These are phyloP conservation scores for Myotis brandtii DNA, from an alignment of 2,113 vertebrate genomes.

Conservation along the genomic window DNA sequence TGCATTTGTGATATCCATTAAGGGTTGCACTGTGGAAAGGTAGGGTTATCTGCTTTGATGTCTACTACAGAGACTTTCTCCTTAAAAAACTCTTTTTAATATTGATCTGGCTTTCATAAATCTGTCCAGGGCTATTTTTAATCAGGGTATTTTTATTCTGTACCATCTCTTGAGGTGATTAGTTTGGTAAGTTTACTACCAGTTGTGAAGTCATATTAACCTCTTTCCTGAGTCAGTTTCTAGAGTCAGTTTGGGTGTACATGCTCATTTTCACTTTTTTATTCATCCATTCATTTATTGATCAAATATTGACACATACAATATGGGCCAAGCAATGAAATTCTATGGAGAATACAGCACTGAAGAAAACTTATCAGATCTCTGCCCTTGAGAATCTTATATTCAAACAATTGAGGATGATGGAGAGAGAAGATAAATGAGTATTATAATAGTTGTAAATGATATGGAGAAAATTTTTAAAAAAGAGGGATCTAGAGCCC, in stretches of 20 bases:
- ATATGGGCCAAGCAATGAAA: background rate
- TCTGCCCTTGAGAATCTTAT: background rate
- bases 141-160: constrained; percentile 20
- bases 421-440: background rate
- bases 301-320: background rate
- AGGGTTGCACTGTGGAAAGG: background rate
- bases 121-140: background rate
- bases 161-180: background rate
- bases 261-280: background rate
- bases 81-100: background rate
- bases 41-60: background rate
- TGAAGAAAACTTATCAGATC: background rate
- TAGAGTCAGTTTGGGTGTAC: background rate
- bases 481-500: too few species aligned
- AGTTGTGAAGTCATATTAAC: constrained; percentile 14
- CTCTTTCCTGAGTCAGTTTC: constrained; percentile 5
- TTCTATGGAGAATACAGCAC: background rate
- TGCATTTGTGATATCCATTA: background rate
- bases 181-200: constrained; percentile 50
- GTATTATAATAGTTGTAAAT: background rate
- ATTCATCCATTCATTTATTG: background rate
- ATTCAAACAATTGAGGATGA: background rate
- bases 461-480: background rate
- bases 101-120: background rate
- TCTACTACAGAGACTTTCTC: background rate